Evolutionary conservation across 1,140 invertebrate genomes (phyloP), one percentile per base, ranked within the genome.

Genomic region (Rhopalosiphum maidis): DNA sequence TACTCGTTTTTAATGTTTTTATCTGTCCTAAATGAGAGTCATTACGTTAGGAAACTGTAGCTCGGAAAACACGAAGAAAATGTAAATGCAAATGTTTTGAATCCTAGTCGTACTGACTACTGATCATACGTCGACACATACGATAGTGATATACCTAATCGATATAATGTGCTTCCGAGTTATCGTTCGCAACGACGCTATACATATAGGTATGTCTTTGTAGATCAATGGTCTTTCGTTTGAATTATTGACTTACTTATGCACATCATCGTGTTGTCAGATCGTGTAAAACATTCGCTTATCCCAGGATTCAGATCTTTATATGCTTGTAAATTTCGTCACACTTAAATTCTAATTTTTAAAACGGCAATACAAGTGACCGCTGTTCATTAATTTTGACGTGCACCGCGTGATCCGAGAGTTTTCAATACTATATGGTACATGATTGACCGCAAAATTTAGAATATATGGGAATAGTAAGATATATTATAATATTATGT

Each of bases 381-480:
- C 46, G 43, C 86, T n/a, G 54, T 90, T 37, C 54, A 60, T 60
- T 51, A 51, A 21, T 41, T 55, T 37, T 90, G 48, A 55, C 88
- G 37, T 30, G 54, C 54, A 18, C 55, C 35, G 9, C n/a, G 87
- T 41, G 55, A 41, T 90, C 35, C n/a, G 35, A 60, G 37, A 60
- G 1, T 15, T 90, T 43, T 68, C 41, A 54, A 88, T n/a, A 21
- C 9, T 25, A 23, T 21, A 41, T 41, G 3, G 41, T 41, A 51
- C n/a, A 0, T 8, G 60, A 68, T 90, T 90, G 89, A 90, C 89
- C 89, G 89, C 54, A 90, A 90, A 90, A 90, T 68, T 37, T 60
- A 25, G n/a, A 60, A 41, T 41, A 55, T 46, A 43, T 21, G 6
- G 83, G 25, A 46, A 86, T 86, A 43, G 11, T 77, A 51, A 18